These are phyloP conservation scores for Macrocentrus cingulum DNA, from an alignment of 1,140 invertebrate genomes.

Conservation along the genomic window DNA sequence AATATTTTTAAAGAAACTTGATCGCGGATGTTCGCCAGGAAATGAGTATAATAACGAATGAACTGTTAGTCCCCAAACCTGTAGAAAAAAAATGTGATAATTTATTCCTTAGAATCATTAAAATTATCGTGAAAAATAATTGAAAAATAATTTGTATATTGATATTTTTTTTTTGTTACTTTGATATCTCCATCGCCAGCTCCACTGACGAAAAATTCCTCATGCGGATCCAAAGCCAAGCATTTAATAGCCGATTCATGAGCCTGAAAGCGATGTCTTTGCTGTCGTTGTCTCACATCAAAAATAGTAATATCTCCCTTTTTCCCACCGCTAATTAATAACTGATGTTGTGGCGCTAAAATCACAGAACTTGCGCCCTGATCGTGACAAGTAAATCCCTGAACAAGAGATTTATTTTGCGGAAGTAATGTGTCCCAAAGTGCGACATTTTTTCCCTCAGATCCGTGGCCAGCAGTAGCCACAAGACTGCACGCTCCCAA, in stretches of 20 bases:
- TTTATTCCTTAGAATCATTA: constrained; percentile 19
- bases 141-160: too few relatives aligned
- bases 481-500: constrained; percentile 95
- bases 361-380: constrained; percentile 85
- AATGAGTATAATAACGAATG: constrained; percentile 86
- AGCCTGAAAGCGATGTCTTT: constrained; percentile 87
- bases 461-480: constrained; percentile 95
- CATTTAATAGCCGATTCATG: constrained; percentile 94
- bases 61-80: constrained; percentile 91
- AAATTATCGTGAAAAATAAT: constrained; percentile 8
- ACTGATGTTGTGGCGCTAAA: constrained; percentile 90
- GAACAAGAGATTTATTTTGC: constrained; percentile 88
- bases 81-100: constrained; percentile 27
- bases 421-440: constrained; percentile 98
- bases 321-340: constrained; percentile 92
- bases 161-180: too few relatives aligned
- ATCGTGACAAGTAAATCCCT: constrained; percentile 90
- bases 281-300: constrained; percentile 85
- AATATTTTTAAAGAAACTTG: constrained; percentile 94
- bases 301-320: constrained; percentile 95
- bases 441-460: constrained; percentile 96
- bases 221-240: constrained; percentile 88
- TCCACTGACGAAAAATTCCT: constrained; percentile 96
- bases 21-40: constrained; percentile 88
- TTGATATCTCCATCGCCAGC: constrained; percentile 99